A percentile compares a stretch with the other conserved stretches of the same genome.
Conservation (phyloP, 2,113 vertebrate species). For the Entosphenus tridentatus region DNA sequence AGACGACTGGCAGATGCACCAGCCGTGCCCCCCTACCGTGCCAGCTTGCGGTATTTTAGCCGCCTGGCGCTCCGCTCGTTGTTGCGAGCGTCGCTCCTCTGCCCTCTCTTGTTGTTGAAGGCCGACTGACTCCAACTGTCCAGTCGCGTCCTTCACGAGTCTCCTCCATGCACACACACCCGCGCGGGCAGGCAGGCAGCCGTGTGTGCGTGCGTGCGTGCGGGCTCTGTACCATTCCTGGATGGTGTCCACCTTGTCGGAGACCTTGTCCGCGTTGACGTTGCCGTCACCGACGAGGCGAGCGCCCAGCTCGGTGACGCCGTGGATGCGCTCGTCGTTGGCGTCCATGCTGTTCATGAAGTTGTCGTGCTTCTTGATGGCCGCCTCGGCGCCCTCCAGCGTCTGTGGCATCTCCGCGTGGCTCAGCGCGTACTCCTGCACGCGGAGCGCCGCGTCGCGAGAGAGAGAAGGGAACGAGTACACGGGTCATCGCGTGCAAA, state of each 20-base stretch:
- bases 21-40: no score
- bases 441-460: background rate
- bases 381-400: conserved; percentile 41
- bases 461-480: background rate
- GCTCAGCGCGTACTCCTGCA: conserved; percentile 63
- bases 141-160: conserved; percentile 15
- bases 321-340: conserved; percentile 46
- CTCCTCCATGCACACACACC: conserved; percentile 20
- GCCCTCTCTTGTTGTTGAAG: no score
- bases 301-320: conserved; percentile 30
- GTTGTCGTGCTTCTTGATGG: conserved; percentile 59
- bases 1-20: no score
- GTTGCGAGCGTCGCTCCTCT: no score
- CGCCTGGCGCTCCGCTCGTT: no score
- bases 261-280: conserved; percentile 43
- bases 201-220: no score
- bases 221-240: conserved; percentile 33
- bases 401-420: conserved; percentile 48
- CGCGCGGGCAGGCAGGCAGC: conserved; percentile 11
- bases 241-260: conserved; percentile 48
- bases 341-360: conserved; percentile 45
- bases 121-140: no score
- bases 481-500: background rate
- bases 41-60: no score
- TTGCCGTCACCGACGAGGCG: conserved; percentile 45